These are phyloP conservation scores for Trichogramma pretiosum DNA, from an alignment of 1,140 invertebrate genomes.

Conservation along the genomic window DNA sequence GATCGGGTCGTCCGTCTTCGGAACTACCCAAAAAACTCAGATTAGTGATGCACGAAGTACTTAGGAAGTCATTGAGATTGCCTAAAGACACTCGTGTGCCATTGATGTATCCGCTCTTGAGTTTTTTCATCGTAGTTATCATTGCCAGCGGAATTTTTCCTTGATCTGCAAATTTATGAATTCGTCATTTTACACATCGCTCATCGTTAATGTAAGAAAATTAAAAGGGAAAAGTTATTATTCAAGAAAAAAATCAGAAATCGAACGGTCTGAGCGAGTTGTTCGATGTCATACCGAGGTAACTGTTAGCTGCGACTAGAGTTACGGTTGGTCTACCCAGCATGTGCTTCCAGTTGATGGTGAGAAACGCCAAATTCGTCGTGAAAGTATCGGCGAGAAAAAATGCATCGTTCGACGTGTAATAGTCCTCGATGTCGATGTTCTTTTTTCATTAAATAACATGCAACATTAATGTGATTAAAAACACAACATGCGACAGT, in stretches of 20 bases:
- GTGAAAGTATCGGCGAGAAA: constrained; percentile 81
- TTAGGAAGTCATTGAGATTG: constrained; percentile 83
- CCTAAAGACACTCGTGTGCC: constrained; percentile 92
- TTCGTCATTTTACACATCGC: too few relatives aligned
- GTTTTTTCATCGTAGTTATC: constrained; percentile 95
- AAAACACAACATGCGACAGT: too few relatives aligned
- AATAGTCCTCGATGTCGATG: constrained; percentile 88
- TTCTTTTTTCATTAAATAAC: constrained; percentile 73
- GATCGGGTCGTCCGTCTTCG: constrained; percentile 82
- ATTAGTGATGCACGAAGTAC: constrained; percentile 92
- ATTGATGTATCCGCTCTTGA: constrained; percentile 97
- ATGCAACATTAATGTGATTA: constrained; percentile 45
- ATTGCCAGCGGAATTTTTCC: constrained; percentile 86
- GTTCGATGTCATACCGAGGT: constrained; percentile 63
- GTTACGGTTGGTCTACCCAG: constrained; percentile 82
- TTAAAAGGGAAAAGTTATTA: too few relatives aligned
- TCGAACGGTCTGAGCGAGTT: too few relatives aligned
- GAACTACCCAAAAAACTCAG: constrained; percentile 87
- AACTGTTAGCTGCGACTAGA: constrained; percentile 67
- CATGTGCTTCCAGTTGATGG: constrained; percentile 87
- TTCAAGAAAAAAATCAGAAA: constrained; percentile 3
- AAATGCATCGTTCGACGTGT: constrained; percentile 82
- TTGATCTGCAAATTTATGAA: constrained; percentile 66
- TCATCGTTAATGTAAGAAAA: too few relatives aligned
- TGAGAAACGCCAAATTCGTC: constrained; percentile 82